Evolutionary conservation across 2,797 vertebrate genomes (phyloP).

Genomic region (Spondyliosoma cantharus): DNA sequence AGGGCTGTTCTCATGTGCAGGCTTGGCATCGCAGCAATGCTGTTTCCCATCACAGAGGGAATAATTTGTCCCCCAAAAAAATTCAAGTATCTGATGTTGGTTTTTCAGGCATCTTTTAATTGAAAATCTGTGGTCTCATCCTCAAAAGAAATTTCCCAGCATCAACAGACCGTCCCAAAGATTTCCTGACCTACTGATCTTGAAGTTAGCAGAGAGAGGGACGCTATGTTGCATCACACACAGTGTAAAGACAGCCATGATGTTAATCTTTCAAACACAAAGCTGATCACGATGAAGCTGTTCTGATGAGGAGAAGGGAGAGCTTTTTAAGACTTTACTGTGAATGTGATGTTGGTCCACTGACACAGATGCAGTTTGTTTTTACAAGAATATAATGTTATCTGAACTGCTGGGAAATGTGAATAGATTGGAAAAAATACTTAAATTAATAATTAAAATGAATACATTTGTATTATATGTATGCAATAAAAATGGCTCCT

Average conservation of each 20-base stretch:
- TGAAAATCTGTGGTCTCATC: background rate
- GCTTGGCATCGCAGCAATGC: background rate
- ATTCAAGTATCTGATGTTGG: background rate
- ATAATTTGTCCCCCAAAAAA: background rate
- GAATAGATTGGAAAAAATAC: background rate
- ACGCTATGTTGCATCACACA: background rate
- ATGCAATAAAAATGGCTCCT: background rate
- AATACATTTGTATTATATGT: background rate
- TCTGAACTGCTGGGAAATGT: background rate
- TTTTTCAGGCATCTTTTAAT: background rate
- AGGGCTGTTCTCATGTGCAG: slow-evolving; percentile 5
- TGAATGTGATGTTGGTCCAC: background rate
- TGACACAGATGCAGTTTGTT: background rate
- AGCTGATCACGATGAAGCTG: background rate
- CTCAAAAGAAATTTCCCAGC: background rate
- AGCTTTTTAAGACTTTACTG: background rate
- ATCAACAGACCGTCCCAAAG: too few species aligned
- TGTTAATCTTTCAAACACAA: background rate
- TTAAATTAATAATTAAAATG: background rate
- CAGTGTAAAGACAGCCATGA: background rate
- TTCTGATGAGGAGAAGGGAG: background rate
- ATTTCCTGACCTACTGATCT: too few species aligned
- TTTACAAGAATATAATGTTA: background rate
- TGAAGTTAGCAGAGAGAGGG: too few species aligned
- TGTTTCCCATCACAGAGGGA: background rate